These are phyloP conservation scores for Lordiphosa mommai DNA, from an alignment of 1,140 invertebrate species.

Conservation along the genomic window DNA sequence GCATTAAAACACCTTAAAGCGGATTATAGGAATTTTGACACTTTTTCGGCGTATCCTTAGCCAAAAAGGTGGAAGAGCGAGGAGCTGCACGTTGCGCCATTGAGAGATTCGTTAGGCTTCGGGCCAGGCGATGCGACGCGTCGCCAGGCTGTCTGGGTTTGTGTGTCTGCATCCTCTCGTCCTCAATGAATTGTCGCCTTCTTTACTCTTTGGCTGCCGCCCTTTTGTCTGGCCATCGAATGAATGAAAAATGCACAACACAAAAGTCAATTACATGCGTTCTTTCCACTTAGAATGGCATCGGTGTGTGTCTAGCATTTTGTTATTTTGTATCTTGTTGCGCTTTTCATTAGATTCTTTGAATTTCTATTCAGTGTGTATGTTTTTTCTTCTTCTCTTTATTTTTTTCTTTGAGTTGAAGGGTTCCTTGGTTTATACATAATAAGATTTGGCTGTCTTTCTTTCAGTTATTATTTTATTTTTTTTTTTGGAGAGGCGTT, in stretches of 20 bases:
- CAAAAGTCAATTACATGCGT: conserved; percentile 76
- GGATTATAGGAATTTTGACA: conserved; percentile 77
- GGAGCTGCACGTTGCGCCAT: conserved; percentile 59
- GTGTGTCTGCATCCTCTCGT: not conserved
- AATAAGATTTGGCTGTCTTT: conserved; percentile 43
- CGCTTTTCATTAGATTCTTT: conserved; percentile 59
- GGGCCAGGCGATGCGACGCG: conserved; percentile 8
- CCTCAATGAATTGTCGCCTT: conserved; percentile 68
- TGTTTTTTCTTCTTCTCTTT: conserved; percentile 14
- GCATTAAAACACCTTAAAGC: conserved; percentile 77
- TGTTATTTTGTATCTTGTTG: conserved; percentile 57
- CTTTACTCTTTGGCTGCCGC: conserved; percentile 14
- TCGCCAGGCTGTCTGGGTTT: conserved; percentile 36
- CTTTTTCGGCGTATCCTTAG: conserved; percentile 73
- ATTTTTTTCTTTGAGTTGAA: conserved; percentile 45
- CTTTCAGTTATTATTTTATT: not conserved
- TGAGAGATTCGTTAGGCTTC: conserved; percentile 61
- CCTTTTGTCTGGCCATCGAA: conserved; percentile 25
- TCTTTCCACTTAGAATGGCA: conserved; percentile 35
- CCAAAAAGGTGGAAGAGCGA: not conserved
- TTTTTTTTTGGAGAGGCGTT: conserved; percentile 15
- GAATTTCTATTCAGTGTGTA: conserved; percentile 35
- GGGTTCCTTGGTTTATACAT: conserved; percentile 31
- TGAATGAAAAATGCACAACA: conserved; percentile 44
- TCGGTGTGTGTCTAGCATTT: conserved; percentile 36